A percentile compares a stretch with the other conserved stretches of the same genome.
Evolutionary conservation across 92 coral and sea anemone species (phyloP).

Genomic region (Actinernus sp.): DNA sequence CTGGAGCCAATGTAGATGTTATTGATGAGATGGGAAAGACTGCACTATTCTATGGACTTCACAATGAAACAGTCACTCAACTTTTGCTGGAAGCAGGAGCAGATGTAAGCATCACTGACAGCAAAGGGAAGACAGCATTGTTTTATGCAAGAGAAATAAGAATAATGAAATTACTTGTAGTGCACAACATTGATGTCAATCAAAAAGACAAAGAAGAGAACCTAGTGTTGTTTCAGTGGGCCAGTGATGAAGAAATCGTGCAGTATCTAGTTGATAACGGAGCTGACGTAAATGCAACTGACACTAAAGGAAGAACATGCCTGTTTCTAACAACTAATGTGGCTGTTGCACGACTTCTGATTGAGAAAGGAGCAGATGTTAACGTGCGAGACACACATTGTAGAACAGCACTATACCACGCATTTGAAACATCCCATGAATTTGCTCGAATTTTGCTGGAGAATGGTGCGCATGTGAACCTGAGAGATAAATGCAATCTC

Average conservation of each 20-base stretch:
- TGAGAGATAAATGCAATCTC: too few relatives aligned
- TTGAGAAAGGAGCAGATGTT: background rate
- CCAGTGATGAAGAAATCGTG: background rate
- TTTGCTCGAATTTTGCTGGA: background rate
- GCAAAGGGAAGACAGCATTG: slow-evolving; percentile 27
- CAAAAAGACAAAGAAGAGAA: background rate
- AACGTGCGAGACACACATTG: slow-evolving; percentile 4
- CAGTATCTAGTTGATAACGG: background rate
- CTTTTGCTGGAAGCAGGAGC: background rate
- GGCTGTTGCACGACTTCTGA: background rate
- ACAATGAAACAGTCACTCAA: background rate
- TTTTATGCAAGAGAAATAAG: background rate
- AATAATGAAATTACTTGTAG: background rate
- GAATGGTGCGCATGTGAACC: background rate
- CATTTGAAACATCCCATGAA: background rate
- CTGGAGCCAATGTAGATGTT: background rate
- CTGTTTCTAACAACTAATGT: background rate
- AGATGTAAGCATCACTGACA: slow-evolving; percentile 1
- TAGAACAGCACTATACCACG: slow-evolving; percentile 8
- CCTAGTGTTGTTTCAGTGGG: background rate
- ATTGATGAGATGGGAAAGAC: slow-evolving; percentile 15
- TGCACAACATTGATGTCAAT: background rate
- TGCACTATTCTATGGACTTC: slow-evolving; percentile 1
- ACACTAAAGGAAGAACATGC: slow-evolving; percentile 2
- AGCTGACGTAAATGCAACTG: slow-evolving; percentile 3